Evolutionary conservation across 2,888 invertebrate species (phyloP).

Genomic region (Nudaria mundana): DNA sequence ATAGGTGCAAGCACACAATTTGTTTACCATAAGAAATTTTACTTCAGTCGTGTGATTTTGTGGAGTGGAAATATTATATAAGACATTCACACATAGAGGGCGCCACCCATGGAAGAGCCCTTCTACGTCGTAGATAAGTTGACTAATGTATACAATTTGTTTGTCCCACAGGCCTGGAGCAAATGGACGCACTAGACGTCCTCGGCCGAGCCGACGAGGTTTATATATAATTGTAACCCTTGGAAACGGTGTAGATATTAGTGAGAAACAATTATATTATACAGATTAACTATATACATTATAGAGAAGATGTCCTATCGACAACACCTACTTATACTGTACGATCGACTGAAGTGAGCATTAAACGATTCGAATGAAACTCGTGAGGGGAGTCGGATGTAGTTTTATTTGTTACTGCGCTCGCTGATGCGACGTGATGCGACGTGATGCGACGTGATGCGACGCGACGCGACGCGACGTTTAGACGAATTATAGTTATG

Average conservation of each 20-base stretch:
- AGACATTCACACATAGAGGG: too few relatives aligned
- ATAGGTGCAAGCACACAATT: too few relatives aligned
- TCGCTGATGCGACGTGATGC: constrained; percentile 36
- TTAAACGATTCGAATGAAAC: constrained; percentile 66
- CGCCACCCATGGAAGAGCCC: too few relatives aligned
- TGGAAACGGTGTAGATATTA: constrained; percentile 80
- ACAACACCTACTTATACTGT: constrained; percentile 71
- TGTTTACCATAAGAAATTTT: too few relatives aligned
- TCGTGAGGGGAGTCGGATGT: constrained; percentile 64
- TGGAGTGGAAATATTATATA: too few relatives aligned
- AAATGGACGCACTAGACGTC: constrained; percentile 73
- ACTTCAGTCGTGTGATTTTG: too few relatives aligned
- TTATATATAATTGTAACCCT: constrained; percentile 72
- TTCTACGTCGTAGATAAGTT: too few relatives aligned
- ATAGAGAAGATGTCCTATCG: constrained; percentile 77
- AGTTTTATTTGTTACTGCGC: constrained; percentile 63
- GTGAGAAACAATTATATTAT: constrained; percentile 79
- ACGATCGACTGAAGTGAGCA: constrained; percentile 73
- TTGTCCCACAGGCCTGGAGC: constrained; percentile 68
- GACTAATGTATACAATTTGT: constrained; percentile 7
- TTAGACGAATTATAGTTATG: constrained; percentile 57
- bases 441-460: constrained; percentile 47
- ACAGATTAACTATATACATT: constrained; percentile 80
- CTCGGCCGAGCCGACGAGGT: constrained; percentile 51
- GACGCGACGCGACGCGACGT: constrained; percentile 41